Evolutionary conservation across 1,140 invertebrate genomes (phyloP).

Genomic region (Teleogryllus occipitalis): DNA sequence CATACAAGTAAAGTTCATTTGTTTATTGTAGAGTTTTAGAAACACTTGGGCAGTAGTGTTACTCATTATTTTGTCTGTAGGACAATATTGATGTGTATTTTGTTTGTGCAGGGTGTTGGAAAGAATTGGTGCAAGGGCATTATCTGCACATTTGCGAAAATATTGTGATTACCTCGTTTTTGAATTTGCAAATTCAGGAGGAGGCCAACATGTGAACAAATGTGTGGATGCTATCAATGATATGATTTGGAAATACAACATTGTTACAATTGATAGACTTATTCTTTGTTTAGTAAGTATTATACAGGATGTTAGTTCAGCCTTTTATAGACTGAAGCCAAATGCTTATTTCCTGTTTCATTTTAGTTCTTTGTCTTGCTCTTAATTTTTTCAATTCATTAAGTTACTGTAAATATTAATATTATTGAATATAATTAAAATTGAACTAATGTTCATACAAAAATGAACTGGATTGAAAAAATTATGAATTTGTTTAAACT

Average conservation of each 20-base stretch:
- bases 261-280: slow-evolving; percentile 86
- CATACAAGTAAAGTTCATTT: slow-evolving; percentile 71
- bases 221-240: slow-evolving; percentile 91
- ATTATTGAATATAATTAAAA: too few relatives aligned
- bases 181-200: slow-evolving; percentile 79
- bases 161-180: slow-evolving; percentile 92
- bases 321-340: too few relatives aligned
- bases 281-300: slow-evolving; percentile 73
- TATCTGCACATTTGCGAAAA: slow-evolving; percentile 84
- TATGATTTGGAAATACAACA: slow-evolving; percentile 96
- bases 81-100: not conserved
- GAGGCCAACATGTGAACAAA: slow-evolving; percentile 78
- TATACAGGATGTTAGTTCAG: too few relatives aligned
- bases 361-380: too few relatives aligned
- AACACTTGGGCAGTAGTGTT: not conserved
- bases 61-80: too few relatives aligned
- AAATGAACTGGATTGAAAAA: too few relatives aligned
- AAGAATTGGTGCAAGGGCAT: slow-evolving; percentile 78
- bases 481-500: too few relatives aligned
- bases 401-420: too few relatives aligned
- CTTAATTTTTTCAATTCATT: not conserved
- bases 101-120: slow-evolving; percentile 71
- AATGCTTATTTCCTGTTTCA: too few relatives aligned
- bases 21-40: not conserved
- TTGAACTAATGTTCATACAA: too few relatives aligned